Evolutionary conservation across 2,113 vertebrate species (phyloP).

Genomic region (Platysteira castanea): DNA sequence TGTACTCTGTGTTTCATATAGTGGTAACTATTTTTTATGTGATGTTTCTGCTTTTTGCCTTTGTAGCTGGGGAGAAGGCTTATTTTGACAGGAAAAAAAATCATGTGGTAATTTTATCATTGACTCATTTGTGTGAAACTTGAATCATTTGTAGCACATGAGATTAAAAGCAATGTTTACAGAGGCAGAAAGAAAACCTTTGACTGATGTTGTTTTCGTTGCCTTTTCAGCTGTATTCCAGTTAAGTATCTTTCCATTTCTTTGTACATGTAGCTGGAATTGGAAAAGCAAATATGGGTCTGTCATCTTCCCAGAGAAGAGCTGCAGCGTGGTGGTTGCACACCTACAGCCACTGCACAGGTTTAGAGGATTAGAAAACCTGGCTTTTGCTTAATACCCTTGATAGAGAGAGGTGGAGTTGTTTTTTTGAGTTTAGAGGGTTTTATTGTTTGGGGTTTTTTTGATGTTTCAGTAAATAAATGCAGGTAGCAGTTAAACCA

Average conservation of each 20-base stretch:
- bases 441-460: background rate
- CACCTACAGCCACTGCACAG: background rate
- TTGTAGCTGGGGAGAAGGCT: background rate
- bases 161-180: background rate
- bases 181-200: background rate
- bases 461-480: background rate
- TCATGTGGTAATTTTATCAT: background rate
- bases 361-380: background rate
- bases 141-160: background rate
- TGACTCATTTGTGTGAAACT: background rate
- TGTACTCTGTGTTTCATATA: background rate
- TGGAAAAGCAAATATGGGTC: background rate
- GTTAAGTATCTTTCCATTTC: background rate
- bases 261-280: background rate
- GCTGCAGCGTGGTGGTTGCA: background rate
- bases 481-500: background rate
- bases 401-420: background rate
- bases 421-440: background rate
- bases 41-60: background rate
- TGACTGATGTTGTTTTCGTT: background rate
- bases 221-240: background rate
- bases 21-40: background rate
- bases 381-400: background rate
- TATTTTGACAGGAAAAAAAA: constrained; percentile 4
- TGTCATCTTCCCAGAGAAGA: background rate